Conservation (phyloP, 1,140 invertebrate species). For the Helicoverpa zea region DNA sequence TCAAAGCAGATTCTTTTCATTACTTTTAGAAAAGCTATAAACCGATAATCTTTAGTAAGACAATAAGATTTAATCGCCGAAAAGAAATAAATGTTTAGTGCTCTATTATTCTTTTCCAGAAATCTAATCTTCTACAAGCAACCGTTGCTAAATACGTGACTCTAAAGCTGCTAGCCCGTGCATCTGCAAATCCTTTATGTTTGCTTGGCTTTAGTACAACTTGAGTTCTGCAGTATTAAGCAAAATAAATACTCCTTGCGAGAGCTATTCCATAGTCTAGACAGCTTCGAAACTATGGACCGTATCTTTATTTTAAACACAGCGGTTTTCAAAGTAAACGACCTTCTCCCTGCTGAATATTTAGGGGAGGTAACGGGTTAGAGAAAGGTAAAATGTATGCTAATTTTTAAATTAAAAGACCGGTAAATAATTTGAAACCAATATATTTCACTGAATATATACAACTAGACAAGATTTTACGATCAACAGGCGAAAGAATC, state of each 20-base stretch:
- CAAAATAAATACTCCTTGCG: constrained; percentile 16
- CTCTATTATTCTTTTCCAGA: too few relatives aligned
- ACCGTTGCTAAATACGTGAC: constrained; percentile 31
- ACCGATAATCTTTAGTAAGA: not conserved
- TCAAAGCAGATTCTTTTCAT: not conserved
- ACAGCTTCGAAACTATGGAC: constrained; percentile 45
- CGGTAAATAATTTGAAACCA: not conserved
- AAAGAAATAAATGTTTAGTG: too few relatives aligned
- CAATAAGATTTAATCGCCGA: not conserved
- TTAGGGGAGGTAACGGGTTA: not conserved
- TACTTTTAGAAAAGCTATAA: too few relatives aligned
- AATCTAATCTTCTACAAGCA: not conserved
- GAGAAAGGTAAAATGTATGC: constrained; percentile 13
- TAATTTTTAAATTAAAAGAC: constrained; percentile 10
- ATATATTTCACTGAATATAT: not conserved
- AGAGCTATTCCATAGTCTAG: constrained; percentile 47
- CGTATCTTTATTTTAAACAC: constrained; percentile 37
- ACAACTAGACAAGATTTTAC: not conserved
- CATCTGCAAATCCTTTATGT: constrained; percentile 18
- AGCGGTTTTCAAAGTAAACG: constrained; percentile 38
- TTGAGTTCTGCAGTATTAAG: constrained; percentile 39
- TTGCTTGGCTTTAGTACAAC: constrained; percentile 4
- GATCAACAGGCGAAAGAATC: not conserved
- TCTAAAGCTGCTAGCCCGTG: not conserved
- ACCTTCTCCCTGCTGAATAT: constrained; percentile 11